Conservation (phyloP, 2,113 vertebrate species). For the Labeo rohita region DNA sequence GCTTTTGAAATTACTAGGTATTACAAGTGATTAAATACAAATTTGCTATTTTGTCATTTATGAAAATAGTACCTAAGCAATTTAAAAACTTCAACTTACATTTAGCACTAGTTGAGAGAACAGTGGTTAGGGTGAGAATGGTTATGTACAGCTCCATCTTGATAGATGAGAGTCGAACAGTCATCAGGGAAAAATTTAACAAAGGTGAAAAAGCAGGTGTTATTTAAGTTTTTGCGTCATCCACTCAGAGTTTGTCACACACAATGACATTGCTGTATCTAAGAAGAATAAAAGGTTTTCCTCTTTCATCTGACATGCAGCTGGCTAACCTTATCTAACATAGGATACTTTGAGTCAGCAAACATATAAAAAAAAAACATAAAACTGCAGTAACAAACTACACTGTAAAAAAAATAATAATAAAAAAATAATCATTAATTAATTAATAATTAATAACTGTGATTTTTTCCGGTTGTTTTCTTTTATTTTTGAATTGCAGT, state of each 20-base stretch:
- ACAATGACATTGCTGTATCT: neutral
- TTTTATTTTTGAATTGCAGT: no score
- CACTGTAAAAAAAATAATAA: no score
- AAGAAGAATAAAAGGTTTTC: neutral
- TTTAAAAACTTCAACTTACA: neutral
- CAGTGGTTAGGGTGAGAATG: neutral
- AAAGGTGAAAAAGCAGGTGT: neutral
- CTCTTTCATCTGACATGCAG: neutral
- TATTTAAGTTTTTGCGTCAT: neutral
- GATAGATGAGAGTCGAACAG: neutral
- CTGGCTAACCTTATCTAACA: no score
- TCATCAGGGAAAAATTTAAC: neutral
- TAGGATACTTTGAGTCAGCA: no score
- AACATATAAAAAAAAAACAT: no score
- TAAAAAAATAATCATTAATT: no score
- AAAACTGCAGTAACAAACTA: no score
- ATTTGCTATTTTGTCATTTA: no score
- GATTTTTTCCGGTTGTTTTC: no score
- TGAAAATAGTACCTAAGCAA: neutral
- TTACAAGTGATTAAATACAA: no score
- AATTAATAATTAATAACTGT: no score
- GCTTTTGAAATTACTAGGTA: no score
- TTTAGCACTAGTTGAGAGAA: neutral
- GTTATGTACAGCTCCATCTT: neutral
- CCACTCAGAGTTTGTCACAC: neutral